These are phyloP conservation scores for Tinea trinotella DNA, from an alignment of 2,888 invertebrate genomes.

Conservation along the genomic window DNA sequence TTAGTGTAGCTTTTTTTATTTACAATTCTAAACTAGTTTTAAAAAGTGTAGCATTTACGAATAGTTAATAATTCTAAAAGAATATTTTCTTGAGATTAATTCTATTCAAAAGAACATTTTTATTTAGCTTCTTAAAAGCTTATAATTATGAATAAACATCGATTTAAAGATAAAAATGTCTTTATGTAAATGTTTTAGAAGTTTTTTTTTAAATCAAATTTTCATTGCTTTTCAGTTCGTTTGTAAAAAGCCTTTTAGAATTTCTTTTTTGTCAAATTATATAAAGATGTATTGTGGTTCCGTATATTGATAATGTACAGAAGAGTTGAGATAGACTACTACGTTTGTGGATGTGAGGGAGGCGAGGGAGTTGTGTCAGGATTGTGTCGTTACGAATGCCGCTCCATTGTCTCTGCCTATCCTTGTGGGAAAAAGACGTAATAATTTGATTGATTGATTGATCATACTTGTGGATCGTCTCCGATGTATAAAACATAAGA, in stretches of 20 bases:
- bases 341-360: too few relatives aligned
- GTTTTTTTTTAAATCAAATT: background rate
- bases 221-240: background rate
- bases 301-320: too few relatives aligned
- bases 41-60: background rate
- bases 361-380: too few relatives aligned
- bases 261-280: background rate
- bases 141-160: background rate
- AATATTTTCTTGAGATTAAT: background rate
- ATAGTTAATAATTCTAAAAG: background rate
- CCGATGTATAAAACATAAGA: too few relatives aligned
- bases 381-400: too few relatives aligned
- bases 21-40: background rate
- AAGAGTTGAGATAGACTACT: too few relatives aligned
- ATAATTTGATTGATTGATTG: too few relatives aligned
- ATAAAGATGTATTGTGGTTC: background rate
- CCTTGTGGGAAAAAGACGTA: too few relatives aligned
- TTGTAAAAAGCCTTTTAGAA: background rate
- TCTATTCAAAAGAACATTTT: background rate
- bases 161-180: background rate
- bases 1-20: background rate
- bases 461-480: too few relatives aligned
- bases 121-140: background rate
- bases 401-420: too few relatives aligned
- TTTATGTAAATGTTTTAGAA: background rate